A percentile compares a stretch with the other conserved stretches of the same genome.
These are phyloP conservation scores for Calypte anna DNA, from an alignment of 2,113 vertebrate species.

Conservation along the genomic window DNA sequence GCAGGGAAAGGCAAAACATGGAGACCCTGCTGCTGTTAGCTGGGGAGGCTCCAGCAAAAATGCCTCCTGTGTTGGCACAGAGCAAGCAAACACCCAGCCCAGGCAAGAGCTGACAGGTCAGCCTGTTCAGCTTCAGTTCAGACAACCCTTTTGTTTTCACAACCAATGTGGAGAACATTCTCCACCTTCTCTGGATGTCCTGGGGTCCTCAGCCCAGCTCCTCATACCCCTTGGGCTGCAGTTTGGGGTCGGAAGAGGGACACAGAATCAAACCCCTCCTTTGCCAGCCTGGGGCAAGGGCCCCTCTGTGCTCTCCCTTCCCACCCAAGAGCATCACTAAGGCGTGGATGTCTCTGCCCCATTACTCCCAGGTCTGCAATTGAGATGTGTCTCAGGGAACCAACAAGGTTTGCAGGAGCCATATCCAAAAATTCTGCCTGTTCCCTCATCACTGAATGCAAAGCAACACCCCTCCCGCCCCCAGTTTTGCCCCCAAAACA, in stretches of 20 bases:
- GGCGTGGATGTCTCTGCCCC: background rate
- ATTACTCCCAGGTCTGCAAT: background rate
- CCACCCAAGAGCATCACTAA: background rate
- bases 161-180: background rate
- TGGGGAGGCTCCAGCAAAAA: background rate
- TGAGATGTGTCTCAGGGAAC: fast-evolving
- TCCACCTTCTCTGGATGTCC: background rate
- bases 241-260: background rate
- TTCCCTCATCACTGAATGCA: fast-evolving
- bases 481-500: background rate
- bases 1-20: background rate
- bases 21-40: background rate
- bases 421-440: background rate
- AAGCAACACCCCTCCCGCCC: background rate
- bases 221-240: background rate
- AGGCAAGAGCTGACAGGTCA: background rate
- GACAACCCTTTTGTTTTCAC: background rate
- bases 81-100: background rate
- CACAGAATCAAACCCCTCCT: fast-evolving
- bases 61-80: background rate
- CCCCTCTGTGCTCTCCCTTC: background rate
- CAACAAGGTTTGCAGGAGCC: background rate
- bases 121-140: background rate
- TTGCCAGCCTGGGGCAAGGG: background rate
- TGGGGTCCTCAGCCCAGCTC: background rate